Evolutionary conservation across 92 coral and sea anemone species (phyloP).

Genomic region (Anthopleura xanthogrammica): DNA sequence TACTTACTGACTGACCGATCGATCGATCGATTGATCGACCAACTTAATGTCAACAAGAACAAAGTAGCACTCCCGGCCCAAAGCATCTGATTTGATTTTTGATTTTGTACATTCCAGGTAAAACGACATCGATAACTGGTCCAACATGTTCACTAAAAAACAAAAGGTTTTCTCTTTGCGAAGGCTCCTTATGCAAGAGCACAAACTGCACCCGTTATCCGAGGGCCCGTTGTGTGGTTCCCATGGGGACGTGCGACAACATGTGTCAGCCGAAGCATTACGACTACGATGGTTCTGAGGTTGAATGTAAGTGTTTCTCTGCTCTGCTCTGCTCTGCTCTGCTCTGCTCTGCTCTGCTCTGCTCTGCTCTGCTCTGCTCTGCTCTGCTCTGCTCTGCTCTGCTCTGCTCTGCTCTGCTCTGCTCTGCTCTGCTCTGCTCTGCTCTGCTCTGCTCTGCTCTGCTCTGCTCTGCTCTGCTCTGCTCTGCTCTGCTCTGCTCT

Average conservation of each 20-base stretch:
- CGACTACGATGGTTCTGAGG: slow-evolving; percentile 60
- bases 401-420: too few species aligned
- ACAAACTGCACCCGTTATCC: slow-evolving; percentile 64
- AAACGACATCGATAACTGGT: slow-evolving; percentile 10
- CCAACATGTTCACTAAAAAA: slow-evolving; percentile 47
- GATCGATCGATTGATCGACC: too few species aligned
- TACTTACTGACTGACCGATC: too few species aligned
- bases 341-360: background rate
- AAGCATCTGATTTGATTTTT: too few species aligned
- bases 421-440: too few species aligned
- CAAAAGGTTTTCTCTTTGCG: slow-evolving; percentile 56
- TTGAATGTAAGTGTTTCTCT: slow-evolving; percentile 56
- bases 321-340: background rate
- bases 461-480: too few species aligned
- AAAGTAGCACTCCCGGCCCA: too few species aligned
- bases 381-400: background rate
- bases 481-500: too few species aligned
- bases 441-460: too few species aligned
- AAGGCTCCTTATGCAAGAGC: slow-evolving; percentile 49
- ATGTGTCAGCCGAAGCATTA: slow-evolving; percentile 60
- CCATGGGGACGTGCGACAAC: slow-evolving; percentile 67
- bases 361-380: background rate
- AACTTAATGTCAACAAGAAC: too few species aligned
- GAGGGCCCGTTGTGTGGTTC: slow-evolving; percentile 70
- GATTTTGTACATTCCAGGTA: slow-evolving; percentile 18